Conservation (phyloP, 2,797 vertebrate species). For the Oryzias dopingdopingensis region DNA sequence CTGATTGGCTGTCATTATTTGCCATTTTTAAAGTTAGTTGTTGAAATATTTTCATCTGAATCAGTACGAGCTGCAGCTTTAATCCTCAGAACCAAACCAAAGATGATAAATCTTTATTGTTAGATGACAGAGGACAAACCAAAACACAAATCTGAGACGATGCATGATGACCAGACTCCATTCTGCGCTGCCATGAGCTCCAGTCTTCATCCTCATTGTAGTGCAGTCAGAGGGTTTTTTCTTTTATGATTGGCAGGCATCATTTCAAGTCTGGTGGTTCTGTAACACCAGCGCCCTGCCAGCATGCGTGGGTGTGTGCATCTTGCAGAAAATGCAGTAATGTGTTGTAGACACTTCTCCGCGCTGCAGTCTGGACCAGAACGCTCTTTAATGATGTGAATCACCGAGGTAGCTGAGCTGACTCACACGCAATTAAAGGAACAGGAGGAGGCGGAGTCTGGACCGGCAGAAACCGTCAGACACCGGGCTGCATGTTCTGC, state of each 20-base stretch:
- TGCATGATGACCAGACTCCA: not conserved
- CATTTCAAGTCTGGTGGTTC: constrained; percentile 49
- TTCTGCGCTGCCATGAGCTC: constrained; percentile 15
- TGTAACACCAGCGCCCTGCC: constrained; percentile 20
- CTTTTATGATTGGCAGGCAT: constrained; percentile 44
- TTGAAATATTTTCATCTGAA: not conserved
- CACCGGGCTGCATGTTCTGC: constrained; percentile 2
- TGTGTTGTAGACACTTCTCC: constrained; percentile 37
- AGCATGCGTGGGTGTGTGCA: constrained; percentile 8
- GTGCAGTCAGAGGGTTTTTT: constrained; percentile 24
- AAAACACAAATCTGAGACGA: no score
- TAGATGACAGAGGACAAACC: constrained; percentile 12
- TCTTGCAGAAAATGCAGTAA: constrained; percentile 42
- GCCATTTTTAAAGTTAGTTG: not conserved
- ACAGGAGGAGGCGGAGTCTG: constrained; percentile 31
- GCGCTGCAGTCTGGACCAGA: constrained; percentile 39
- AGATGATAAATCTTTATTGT: no score
- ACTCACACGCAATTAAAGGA: constrained; percentile 66
- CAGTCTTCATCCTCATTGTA: constrained; percentile 20
- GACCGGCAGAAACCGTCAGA: constrained; percentile 4
- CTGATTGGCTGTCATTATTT: constrained; percentile 13
- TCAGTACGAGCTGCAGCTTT: no score
- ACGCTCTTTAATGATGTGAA: constrained; percentile 52
- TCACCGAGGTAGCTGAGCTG: constrained; percentile 53
- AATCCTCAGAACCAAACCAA: no score